A percentile compares a stretch with the other conserved stretches of the same genome.
These are phyloP conservation scores for Rhingia campestris DNA, from an alignment of 2,888 invertebrate genomes.

Conservation along the genomic window DNA sequence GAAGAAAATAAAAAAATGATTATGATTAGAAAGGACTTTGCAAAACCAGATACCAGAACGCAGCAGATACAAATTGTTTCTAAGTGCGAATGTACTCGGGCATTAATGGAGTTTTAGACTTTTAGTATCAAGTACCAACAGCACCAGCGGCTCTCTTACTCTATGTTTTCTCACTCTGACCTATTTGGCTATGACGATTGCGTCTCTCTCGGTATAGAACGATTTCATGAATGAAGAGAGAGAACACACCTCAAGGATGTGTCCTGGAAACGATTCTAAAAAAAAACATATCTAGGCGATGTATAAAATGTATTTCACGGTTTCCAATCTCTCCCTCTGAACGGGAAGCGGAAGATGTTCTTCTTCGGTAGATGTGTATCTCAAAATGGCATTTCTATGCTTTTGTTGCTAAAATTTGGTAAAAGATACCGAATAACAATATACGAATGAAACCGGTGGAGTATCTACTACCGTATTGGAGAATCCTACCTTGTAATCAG, in stretches of 20 bases:
- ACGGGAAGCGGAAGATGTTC: neutral
- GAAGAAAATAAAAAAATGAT: neutral
- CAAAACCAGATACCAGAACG: neutral
- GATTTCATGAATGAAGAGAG: constrained; percentile 66
- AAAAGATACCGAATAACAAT: neutral
- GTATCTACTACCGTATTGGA: too few relatives aligned
- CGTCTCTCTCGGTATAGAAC: neutral
- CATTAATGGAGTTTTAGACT: neutral
- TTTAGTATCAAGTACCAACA: neutral
- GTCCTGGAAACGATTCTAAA: constrained; percentile 44
- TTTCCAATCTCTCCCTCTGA: neutral
- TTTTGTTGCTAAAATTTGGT: neutral
- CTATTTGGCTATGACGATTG: constrained; percentile 4
- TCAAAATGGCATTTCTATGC: neutral
- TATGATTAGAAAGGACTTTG: neutral
- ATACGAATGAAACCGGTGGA: neutral
- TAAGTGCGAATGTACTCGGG: neutral
- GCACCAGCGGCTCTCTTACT: neutral
- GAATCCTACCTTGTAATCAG: too few relatives aligned
- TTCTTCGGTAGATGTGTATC: neutral
- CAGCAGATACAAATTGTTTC: constrained; percentile 6
- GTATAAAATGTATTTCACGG: neutral
- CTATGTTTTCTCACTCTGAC: constrained; percentile 3
- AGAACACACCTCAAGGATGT: constrained; percentile 56
- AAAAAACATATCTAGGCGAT: constrained; percentile 21